Base-by-base conservation (phyloP, 1,140 invertebrate species). In the Drosophila ambigua region DNA sequence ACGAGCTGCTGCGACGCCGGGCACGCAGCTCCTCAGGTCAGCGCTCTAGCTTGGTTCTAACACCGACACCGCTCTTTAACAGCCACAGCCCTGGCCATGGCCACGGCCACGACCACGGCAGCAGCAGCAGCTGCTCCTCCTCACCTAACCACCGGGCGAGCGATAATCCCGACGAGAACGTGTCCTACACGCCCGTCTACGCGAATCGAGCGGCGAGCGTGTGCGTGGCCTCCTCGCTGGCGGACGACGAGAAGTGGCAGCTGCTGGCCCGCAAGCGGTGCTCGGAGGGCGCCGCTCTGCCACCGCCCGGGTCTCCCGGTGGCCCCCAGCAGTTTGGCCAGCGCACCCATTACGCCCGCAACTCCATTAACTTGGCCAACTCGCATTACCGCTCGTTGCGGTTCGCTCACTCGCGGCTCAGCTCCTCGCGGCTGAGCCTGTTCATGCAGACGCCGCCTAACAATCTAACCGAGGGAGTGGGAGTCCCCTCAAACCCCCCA, bases 241-340 rank as follows among this genome's bases (percentile, higher is more conserved):
- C 90, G n/a, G 91, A 92, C 52, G 91, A 92, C 59, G 91, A 91
- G 44, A 92, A 92, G 57, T 92, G 90, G 90, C 85, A 91, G 52
- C 49, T 91, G 41, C 58, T 92, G 51, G 75, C 87, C 35, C 87
- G 81, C 13, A 92, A 92, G 54, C 90, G 91, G 5, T 90, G 84
- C 65, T 90, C 91, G 7, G 85, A 91, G 49, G 90, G 91, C 0
- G 55, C 79, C 2, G 67, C 71, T 0, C 45, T 79, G 11, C 35
- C 76, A 7, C 20, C 55, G 8, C 23, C 26, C 23, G 43, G 55
- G 7, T 49, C 49, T 8, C 26, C 59, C 5, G 60, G 35, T 2
- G 58, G 49, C 48, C 53, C 64, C 3, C 89, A 83, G 57, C 71
- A 77, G 31, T 88, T 91, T 60, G 71, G 78, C 8, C 73, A 87